A percentile compares a stretch with the other conserved stretches of the same genome.
Evolutionary conservation across 2,888 invertebrate genomes (phyloP).

Genomic region (Pterobdella sp.): DNA sequence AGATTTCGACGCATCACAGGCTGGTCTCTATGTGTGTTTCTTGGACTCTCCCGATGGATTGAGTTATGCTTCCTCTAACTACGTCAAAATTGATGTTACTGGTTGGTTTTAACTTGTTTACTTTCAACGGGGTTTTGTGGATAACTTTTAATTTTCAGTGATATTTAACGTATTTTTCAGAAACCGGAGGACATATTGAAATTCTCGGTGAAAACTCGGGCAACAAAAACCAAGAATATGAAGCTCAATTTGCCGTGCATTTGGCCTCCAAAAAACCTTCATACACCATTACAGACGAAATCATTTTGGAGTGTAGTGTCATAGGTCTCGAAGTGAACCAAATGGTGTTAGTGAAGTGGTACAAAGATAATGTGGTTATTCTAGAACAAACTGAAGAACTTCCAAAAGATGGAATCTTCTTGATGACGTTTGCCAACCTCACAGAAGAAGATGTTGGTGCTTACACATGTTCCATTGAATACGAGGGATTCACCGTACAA

Average conservation of each 20-base stretch:
- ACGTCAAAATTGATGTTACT: not conserved
- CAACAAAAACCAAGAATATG: not conserved
- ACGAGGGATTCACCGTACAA: not conserved
- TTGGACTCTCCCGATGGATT: not conserved
- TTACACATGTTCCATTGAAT: slow-evolving; percentile 19
- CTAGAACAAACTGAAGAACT: not conserved
- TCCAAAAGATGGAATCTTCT: slow-evolving; percentile 18
- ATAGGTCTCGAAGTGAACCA: not conserved
- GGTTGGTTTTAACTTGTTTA: not conserved
- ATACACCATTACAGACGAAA: not conserved
- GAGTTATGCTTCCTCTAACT: not conserved
- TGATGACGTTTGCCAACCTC: slow-evolving; percentile 14
- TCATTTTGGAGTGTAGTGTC: slow-evolving; percentile 13
- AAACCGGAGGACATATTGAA: not conserved
- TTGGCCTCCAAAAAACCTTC: not conserved
- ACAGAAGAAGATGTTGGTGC: slow-evolving; percentile 5
- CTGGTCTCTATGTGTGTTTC: not conserved
- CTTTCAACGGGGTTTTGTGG: not conserved
- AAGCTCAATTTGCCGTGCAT: not conserved
- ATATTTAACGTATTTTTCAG: too few species aligned
- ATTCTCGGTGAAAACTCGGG: not conserved
- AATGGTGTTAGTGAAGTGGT: slow-evolving; percentile 15
- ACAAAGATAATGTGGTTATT: slow-evolving; percentile 16
- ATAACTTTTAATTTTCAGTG: not conserved
- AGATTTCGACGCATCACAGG: slow-evolving; percentile 11